phyloP scores from a whole-genome alignment of 2,888 invertebrate genomes.

The Apodemia hepburni region DNA sequence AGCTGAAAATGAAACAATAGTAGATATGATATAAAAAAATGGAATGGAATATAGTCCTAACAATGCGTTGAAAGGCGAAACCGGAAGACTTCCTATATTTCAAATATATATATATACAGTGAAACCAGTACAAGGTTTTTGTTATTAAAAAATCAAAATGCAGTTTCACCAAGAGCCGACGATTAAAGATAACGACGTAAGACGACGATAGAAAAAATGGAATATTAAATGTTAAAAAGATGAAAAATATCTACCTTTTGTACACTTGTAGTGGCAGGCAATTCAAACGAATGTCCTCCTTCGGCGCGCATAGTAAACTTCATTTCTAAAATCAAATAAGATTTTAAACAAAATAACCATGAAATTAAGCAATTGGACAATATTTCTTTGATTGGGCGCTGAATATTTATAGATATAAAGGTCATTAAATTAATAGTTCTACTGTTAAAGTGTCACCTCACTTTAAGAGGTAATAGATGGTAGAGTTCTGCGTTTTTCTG shows the following conservation, averaged over 20 bases:
- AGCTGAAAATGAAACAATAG: neutral
- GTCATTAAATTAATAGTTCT: neutral
- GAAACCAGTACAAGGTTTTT: too few species aligned
- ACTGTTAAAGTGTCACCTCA: neutral
- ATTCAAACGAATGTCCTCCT: neutral
- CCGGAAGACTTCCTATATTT: too few species aligned
- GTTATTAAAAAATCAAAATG: too few species aligned
- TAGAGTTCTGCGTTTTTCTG: too few species aligned
- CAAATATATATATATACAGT: too few species aligned
- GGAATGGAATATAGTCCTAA: too few species aligned
- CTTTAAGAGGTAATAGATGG: too few species aligned
- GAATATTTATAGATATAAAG: neutral
- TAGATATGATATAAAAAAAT: too few species aligned
- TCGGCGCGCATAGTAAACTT: conserved; percentile 6
- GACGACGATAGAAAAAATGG: neutral
- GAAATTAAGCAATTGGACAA: neutral
- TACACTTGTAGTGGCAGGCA: conserved; percentile 6
- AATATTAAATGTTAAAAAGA: neutral
- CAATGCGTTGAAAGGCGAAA: too few species aligned
- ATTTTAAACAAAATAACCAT: neutral
- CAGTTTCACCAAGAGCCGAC: too few species aligned
- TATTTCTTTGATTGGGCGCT: neutral
- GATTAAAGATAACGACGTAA: too few species aligned
- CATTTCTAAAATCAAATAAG: neutral
- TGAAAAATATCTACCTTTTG: conserved; percentile 1